Conservation (phyloP, 2,113 vertebrate species). For the Uria aalge region DNA sequence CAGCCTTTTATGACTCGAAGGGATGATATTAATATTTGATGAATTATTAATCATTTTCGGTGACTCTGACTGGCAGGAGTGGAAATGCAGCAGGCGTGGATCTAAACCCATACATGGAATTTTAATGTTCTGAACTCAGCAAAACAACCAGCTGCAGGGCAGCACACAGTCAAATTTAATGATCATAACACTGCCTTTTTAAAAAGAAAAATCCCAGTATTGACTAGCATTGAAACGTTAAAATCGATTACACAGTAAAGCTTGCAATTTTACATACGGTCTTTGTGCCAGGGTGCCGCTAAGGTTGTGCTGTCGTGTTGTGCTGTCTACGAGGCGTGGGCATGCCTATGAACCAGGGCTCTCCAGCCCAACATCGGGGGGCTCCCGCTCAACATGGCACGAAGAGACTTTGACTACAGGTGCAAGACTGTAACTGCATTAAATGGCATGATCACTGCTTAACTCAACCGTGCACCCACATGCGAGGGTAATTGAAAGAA, state of each 20-base stretch:
- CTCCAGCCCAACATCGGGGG: not conserved
- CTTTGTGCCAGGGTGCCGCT: not conserved
- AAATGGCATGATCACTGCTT: not conserved
- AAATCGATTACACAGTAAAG: not conserved
- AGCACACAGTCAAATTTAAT: not conserved
- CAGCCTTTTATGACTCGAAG: slow-evolving; percentile 65
- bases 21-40: slow-evolving; percentile 45
- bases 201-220: not conserved
- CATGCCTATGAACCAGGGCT: not conserved
- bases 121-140: not conserved
- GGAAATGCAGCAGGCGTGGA: slow-evolving; percentile 35
- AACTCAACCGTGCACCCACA: not conserved
- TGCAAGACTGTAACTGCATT: not conserved
- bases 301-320: slow-evolving; percentile 5
- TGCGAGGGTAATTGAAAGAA: not conserved
- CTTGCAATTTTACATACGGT: not conserved
- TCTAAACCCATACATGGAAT: slow-evolving; percentile 8
- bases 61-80: slow-evolving; percentile 27
- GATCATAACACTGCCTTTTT: not conserved
- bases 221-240: not conserved
- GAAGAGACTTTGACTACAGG: not conserved
- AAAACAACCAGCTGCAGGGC: slow-evolving; percentile 17
- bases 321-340: not conserved
- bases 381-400: not conserved
- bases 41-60: slow-evolving; percentile 5